A percentile compares a stretch with the other conserved stretches of the same genome.
Conservation (phyloP, 2,888 invertebrate species). For the Drosophila anomalata region DNA sequence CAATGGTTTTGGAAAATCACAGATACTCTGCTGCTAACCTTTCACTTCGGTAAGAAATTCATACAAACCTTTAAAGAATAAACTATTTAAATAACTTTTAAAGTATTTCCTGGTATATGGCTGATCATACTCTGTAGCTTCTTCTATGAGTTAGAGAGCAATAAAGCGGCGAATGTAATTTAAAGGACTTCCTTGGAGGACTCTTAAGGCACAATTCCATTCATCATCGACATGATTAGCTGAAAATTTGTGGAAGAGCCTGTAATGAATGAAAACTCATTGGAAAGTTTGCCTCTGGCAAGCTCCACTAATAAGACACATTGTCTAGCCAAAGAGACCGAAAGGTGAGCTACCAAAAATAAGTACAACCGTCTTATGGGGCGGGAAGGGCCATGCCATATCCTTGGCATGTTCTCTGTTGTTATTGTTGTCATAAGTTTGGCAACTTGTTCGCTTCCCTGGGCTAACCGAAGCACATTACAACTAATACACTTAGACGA, state of each 20-base stretch:
- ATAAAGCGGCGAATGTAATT: background rate
- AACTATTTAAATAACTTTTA: background rate
- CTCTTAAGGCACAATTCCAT: conserved; percentile 29
- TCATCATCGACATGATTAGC: conserved; percentile 59
- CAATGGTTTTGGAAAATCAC: background rate
- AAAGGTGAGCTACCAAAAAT: conserved; percentile 20
- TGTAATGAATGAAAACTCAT: conserved; percentile 65
- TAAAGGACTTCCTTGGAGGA: background rate
- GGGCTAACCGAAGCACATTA: conserved; percentile 67
- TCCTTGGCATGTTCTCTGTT: conserved; percentile 26
- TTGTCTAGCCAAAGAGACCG: conserved; percentile 52
- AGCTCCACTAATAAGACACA: conserved; percentile 67
- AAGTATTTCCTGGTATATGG: conserved; percentile 8
- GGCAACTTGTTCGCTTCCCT: conserved; percentile 62
- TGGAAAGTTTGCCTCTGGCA: conserved; percentile 58
- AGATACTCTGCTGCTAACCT: background rate
- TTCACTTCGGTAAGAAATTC: background rate
- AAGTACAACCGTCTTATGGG: conserved; percentile 9
- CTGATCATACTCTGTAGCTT: background rate
- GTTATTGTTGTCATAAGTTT: conserved; percentile 65
- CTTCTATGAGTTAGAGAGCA: background rate
- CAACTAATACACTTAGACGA: conserved; percentile 73
- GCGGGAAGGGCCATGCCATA: background rate
- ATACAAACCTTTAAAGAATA: too few species aligned
- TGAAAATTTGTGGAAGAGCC: conserved; percentile 53